Evolutionary conservation across 1,140 invertebrate genomes (phyloP), one percentile per base, ranked within the genome.

Genomic region (Pseudoatta argentina): DNA sequence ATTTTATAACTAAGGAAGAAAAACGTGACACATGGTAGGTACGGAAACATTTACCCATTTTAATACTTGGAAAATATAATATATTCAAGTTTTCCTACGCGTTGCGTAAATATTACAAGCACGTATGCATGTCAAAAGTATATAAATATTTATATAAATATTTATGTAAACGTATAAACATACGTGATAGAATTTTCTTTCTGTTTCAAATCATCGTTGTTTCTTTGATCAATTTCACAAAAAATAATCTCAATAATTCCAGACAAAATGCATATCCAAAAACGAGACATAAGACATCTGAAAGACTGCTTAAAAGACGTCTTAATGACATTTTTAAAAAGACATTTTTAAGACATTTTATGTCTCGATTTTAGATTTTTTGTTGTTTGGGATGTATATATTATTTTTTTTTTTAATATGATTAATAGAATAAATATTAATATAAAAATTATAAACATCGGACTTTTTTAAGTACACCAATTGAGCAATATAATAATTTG

Each of bases 31-130:
- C 21, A 51, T 75, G 34, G 2, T 8, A 7, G 4, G 21, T 39
- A 14, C 14, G 30, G 39, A 76, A 61, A 61, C 4, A 24, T 39
- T 59, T 1, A 2, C 7, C 14, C 34, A 61, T 39, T 39, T 10
- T n/a, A 39, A 18, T 16, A 63, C 12, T 57, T 21, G 1, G 3
- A 18, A 63, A 77, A 77, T 24, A 44, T 61, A 77, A 77, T 24
- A 44, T 61, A 6, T 4, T 39, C 7, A n/a, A 77, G 24, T 61
- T 75, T 8, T 39, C 1, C 30, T 64, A 63, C 3, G 2, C 16
- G 7, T 61, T 76, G 21, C 53, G 14, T 64, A 77, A 64, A 76
- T 61, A 61, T 57, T 55, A 73, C 3, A 34, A n/a, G 7, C n/a
- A 21, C 14, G n/a, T 67, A 44, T 39, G 18, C 34, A 14, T 67